phyloP scores from a whole-genome alignment of 2,113 vertebrate species.

The Vulpes lagopus region DNA sequence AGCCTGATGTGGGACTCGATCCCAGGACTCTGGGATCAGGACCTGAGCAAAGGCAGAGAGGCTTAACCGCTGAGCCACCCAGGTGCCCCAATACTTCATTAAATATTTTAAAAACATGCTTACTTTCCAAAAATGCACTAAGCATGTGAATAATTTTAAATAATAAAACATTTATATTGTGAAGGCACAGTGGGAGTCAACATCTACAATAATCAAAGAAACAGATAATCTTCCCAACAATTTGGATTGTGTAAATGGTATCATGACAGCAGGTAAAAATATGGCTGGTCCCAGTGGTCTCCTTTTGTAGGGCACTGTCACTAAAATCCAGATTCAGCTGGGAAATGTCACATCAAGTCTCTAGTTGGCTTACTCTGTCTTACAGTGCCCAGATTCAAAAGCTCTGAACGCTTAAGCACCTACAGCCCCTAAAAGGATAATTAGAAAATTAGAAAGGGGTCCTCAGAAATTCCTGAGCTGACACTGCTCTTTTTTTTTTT shows the following conservation, averaged over 20 bases:
- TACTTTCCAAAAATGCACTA: not conserved
- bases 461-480: not conserved
- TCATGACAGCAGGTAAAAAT: not conserved
- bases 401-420: not conserved
- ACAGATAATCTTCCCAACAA: not conserved
- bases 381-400: not conserved
- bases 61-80: too few relatives aligned
- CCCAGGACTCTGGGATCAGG: too few relatives aligned
- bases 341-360: not conserved
- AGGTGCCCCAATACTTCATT: too few relatives aligned
- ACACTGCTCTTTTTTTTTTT: not conserved
- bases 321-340: not conserved
- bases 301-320: not conserved
- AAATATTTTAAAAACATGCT: slow-evolving; percentile 9
- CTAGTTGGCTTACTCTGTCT: not conserved
- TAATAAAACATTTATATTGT: not conserved
- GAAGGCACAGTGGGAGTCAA: not conserved
- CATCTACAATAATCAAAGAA: not conserved
- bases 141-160: not conserved
- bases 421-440: not conserved
- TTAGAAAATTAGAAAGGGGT: not conserved
- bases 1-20: too few relatives aligned
- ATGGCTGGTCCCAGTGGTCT: not conserved
- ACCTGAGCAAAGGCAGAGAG: too few relatives aligned
- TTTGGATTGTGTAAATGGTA: not conserved